Conservation (phyloP, 2,797 vertebrate species). For the Helostoma temminkii region DNA sequence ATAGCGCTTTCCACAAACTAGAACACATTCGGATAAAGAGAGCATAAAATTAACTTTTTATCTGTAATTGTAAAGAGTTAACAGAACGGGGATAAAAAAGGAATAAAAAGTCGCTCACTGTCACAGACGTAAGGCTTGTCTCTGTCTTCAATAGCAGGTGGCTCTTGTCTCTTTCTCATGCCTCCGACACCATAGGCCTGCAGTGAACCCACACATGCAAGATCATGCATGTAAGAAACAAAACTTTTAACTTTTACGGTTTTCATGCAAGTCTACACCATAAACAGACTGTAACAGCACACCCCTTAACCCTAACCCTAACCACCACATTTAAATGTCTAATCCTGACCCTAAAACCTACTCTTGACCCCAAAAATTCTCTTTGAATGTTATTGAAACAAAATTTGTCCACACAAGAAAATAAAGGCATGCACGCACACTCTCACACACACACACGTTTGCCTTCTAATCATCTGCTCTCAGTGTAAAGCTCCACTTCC, state of each 20-base stretch:
- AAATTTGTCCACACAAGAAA: too few species aligned
- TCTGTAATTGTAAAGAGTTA: background rate
- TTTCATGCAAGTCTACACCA: conserved; percentile 19
- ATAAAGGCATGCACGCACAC: conserved; percentile 20
- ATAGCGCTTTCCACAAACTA: conserved; percentile 91
- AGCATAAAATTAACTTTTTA: background rate
- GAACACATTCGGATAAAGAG: conserved; percentile 42
- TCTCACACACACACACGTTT: conserved; percentile 46
- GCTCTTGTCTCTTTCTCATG: conserved; percentile 93
- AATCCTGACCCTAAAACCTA: too few species aligned
- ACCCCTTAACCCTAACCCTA: conserved; percentile 30
- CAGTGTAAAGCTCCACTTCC: conserved; percentile 75
- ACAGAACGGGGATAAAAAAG: conserved; percentile 2
- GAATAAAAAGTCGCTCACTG: conserved; percentile 84
- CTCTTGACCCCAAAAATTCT: too few species aligned
- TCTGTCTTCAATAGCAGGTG: conserved; percentile 90
- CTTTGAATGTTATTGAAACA: too few species aligned
- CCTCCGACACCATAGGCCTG: conserved; percentile 93
- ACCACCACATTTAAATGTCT: conserved; percentile 39
- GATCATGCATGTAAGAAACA: conserved; percentile 15
- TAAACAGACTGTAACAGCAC: conserved; percentile 35
- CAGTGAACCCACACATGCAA: conserved; percentile 37
- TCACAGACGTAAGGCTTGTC: conserved; percentile 98
- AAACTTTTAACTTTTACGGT: conserved; percentile 52
- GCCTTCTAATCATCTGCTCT: conserved; percentile 79